Evolutionary conservation across 2,797 vertebrate species (phyloP).

Genomic region (Pseudomugil tenellus): DNA sequence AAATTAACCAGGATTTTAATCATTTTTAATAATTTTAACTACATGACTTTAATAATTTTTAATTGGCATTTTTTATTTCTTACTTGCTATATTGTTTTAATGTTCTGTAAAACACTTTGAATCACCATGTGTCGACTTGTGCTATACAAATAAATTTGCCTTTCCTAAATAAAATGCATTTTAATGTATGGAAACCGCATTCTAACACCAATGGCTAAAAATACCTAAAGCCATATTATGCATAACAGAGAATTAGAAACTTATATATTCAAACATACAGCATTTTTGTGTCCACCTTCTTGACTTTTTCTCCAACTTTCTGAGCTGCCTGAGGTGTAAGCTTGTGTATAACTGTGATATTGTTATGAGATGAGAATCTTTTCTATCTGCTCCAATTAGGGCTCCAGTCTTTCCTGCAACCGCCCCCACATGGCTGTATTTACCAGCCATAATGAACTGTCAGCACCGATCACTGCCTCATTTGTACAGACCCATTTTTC

Average conservation of each 20-base stretch:
- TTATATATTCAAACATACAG: conserved; percentile 9
- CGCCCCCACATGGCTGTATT: conserved; percentile 60
- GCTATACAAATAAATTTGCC: no score
- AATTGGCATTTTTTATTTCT: no score
- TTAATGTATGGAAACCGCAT: neutral
- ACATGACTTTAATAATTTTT: no score
- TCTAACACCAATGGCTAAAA: neutral
- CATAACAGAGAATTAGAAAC: neutral
- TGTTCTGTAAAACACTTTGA: no score
- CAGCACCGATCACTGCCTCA: conserved; percentile 70
- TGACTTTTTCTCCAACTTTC: conserved; percentile 37
- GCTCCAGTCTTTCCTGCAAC: conserved; percentile 55
- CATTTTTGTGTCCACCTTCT: conserved; percentile 4
- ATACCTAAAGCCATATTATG: neutral
- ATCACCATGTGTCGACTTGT: no score
- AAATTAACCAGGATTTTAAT: no score
- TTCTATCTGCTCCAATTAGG: conserved; percentile 76
- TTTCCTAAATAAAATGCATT: neutral
- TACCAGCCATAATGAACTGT: conserved; percentile 80
- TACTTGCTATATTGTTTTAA: no score
- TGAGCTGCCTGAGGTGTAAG: conserved; percentile 48
- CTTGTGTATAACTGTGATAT: conserved; percentile 71
- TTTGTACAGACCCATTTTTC: conserved; percentile 62
- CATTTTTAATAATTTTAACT: no score
- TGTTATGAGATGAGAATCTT: conserved; percentile 69